These are phyloP conservation scores for Diadegma fenestrale DNA, from an alignment of 2,888 invertebrate genomes.

Conservation along the genomic window DNA sequence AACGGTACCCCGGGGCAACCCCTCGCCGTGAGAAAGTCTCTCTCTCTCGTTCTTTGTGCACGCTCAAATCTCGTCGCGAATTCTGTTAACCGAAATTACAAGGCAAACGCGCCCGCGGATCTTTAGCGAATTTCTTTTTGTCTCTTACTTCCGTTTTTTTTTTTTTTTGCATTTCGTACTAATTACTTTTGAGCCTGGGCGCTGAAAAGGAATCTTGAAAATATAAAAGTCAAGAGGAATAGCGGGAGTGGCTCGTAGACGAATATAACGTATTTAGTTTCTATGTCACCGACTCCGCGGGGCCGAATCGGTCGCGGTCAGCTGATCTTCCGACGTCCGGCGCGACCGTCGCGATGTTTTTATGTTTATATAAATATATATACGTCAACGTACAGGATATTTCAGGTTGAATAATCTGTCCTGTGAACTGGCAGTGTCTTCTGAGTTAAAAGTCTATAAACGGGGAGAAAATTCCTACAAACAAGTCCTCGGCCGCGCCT, in stretches of 20 bases:
- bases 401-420: background rate
- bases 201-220: background rate
- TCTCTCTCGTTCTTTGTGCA: background rate
- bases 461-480: background rate
- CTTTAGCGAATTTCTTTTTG: background rate
- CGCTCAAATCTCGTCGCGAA: background rate
- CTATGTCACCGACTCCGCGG: conserved; percentile 74
- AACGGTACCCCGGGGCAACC: conserved; percentile 8
- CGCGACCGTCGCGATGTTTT: conserved; percentile 56
- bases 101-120: conserved; percentile 1
- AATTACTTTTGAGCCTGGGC: background rate
- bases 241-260: conserved; percentile 3
- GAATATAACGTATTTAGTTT: conserved; percentile 65
- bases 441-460: background rate
- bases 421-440: background rate
- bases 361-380: background rate
- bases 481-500: background rate
- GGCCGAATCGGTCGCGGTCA: conserved; percentile 73
- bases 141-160: background rate
- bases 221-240: background rate
- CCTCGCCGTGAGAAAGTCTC: conserved; percentile 6
- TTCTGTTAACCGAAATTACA: conserved; percentile 6
- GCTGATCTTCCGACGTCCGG: conserved; percentile 71
- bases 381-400: background rate
- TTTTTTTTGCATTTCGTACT: background rate